Evolutionary conservation across 2,113 vertebrate species (phyloP).

Genomic region (Barbus barbus): DNA sequence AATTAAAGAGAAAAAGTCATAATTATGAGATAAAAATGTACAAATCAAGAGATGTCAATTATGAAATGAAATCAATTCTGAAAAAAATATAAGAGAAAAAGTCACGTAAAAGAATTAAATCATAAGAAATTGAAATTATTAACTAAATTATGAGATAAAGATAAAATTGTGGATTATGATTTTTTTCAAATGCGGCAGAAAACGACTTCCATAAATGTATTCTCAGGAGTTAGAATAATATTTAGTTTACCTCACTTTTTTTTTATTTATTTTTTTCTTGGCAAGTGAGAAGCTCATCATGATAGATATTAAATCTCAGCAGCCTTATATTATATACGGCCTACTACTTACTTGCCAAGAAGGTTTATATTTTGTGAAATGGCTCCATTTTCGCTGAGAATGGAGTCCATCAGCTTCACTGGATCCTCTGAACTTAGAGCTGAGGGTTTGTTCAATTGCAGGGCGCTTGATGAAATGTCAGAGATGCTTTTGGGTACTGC

Average conservation of each 20-base stretch:
- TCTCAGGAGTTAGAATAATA: neutral
- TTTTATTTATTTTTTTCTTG: too few relatives aligned
- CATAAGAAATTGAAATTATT: too few relatives aligned
- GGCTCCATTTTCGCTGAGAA: constrained; percentile 87
- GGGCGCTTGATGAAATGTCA: constrained; percentile 70
- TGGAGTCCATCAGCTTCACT: constrained; percentile 95
- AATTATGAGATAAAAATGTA: neutral
- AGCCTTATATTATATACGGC: neutral
- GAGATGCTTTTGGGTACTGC: constrained; percentile 20
- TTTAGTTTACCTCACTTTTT: too few relatives aligned
- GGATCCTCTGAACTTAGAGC: constrained; percentile 86
- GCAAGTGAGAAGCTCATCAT: neutral
- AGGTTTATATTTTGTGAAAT: constrained; percentile 94
- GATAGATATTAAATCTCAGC: neutral
- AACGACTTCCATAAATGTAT: neutral
- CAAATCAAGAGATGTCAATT: neutral
- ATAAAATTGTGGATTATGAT: neutral
- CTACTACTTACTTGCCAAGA: constrained; percentile 88
- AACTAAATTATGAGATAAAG: too few relatives aligned
- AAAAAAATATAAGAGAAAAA: too few relatives aligned
- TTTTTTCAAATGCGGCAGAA: neutral
- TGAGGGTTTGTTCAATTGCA: constrained; percentile 84
- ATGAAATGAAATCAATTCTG: neutral
- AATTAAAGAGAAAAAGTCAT: neutral
- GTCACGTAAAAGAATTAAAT: too few relatives aligned